Evolutionary conservation across 2,113 vertebrate genomes (phyloP).

Genomic region (Charadrius vociferus): DNA sequence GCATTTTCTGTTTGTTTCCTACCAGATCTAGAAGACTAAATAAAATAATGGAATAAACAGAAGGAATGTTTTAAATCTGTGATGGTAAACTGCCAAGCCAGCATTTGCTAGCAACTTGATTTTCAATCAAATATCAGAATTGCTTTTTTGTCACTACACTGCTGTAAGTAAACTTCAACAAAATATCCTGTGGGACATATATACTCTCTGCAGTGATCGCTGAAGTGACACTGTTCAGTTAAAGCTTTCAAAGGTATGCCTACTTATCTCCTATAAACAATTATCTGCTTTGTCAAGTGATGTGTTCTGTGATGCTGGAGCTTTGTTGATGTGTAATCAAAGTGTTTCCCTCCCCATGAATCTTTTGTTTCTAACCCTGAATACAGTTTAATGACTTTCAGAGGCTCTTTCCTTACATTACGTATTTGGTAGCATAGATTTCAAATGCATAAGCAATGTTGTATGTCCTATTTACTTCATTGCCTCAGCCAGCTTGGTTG

Average conservation of each 20-base stretch:
- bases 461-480: neutral
- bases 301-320: neutral
- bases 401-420: fast-evolving
- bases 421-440: neutral
- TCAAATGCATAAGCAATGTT: neutral
- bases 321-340: neutral
- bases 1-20: neutral
- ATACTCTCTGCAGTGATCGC: neutral
- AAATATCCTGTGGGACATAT: fast-evolving
- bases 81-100: neutral
- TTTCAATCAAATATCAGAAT: neutral
- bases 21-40: neutral
- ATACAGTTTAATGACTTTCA: neutral
- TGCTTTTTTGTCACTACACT: neutral
- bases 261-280: neutral
- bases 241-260: neutral
- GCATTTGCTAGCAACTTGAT: neutral
- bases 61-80: neutral
- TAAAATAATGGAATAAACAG: neutral
- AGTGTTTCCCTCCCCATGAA: neutral
- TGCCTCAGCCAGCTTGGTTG: neutral
- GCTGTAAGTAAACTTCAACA: neutral
- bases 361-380: neutral
- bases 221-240: neutral
- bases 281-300: neutral